Percentiles rank a stretch among this genome's conserved stretches.
These are phyloP conservation scores for Mesoclemmys tuberculata DNA, from an alignment of 2,113 vertebrate genomes.

Conservation along the genomic window DNA sequence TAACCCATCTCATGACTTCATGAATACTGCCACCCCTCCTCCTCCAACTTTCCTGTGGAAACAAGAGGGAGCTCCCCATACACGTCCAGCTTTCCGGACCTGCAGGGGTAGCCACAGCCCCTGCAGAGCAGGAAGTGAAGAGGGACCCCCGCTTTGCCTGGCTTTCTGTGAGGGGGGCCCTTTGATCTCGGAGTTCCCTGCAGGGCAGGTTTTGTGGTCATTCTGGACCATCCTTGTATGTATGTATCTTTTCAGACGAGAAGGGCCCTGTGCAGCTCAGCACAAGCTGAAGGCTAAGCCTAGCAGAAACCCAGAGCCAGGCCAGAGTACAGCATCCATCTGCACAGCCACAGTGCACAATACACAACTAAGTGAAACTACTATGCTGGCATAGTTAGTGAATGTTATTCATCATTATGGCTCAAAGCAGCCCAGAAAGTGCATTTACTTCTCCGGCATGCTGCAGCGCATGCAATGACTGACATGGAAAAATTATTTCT, in stretches of 20 bases:
- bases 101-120: no score
- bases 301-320: background rate
- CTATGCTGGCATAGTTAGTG: background rate
- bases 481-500: background rate
- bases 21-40: background rate
- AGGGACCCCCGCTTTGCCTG: background rate
- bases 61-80: background rate
- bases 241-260: background rate
- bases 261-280: background rate
- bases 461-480: background rate
- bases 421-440: background rate
- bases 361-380: background rate
- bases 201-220: background rate
- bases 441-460: background rate
- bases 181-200: background rate
- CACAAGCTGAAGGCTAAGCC: background rate
- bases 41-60: background rate
- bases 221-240: background rate
- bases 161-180: background rate
- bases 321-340: background rate
- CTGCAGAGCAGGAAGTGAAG: background rate
- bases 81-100: no score
- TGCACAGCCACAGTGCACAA: background rate
- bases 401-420: background rate
- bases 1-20: no score